Evolutionary conservation across 2,888 invertebrate genomes (phyloP), one percentile per base, ranked within the genome.

Genomic region (Tyria jacobaeae): DNA sequence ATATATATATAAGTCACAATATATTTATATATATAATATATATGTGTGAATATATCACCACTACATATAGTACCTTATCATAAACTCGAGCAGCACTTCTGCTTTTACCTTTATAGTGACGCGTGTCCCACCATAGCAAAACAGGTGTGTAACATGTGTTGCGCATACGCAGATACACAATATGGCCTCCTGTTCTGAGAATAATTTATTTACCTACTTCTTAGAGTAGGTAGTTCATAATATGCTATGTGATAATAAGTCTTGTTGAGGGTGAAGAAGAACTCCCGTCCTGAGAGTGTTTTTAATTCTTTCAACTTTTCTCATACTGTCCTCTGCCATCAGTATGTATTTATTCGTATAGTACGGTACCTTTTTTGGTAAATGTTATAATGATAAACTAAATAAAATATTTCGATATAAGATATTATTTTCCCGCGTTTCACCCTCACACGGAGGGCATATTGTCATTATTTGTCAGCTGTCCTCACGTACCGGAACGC

Each of bases 381-480:
- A 44, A 44, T 10, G 21, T 21, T 12, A 44, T 4, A 10, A 21
- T 2, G 44, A 44, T 44, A 21, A 21, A 44, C 17, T 12, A 57
- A 54, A 6, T 34, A 39, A 48, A 58, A 41, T 2, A n/a, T 34
- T 41, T 44, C 31, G 44, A 17, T 21, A 44, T 12, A 34, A 56
- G n/a, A 47, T 25, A 35, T 15, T 21, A 47, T 56, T 66, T 64
- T 78, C 68, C 80, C 76, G 76, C 74, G 62, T 56, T 76, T 72
- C 60, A 56, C 64, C 73, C 63, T 55, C 54, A 35, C 74, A 62
- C 63, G 35, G 17, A 61, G 14, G 70, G 60, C 73, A 75, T 72
- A 55, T 72, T 73, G 73, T 70, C 78, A 70, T 68, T 41, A 15
- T n/a, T 68, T 73, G 78, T 68, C 78, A 78, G 76, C 66, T 78